A percentile compares a stretch with the other conserved stretches of the same genome.
These are phyloP conservation scores for Eulemur rufifrons DNA, from an alignment of 2,113 vertebrate species.

Conservation along the genomic window DNA sequence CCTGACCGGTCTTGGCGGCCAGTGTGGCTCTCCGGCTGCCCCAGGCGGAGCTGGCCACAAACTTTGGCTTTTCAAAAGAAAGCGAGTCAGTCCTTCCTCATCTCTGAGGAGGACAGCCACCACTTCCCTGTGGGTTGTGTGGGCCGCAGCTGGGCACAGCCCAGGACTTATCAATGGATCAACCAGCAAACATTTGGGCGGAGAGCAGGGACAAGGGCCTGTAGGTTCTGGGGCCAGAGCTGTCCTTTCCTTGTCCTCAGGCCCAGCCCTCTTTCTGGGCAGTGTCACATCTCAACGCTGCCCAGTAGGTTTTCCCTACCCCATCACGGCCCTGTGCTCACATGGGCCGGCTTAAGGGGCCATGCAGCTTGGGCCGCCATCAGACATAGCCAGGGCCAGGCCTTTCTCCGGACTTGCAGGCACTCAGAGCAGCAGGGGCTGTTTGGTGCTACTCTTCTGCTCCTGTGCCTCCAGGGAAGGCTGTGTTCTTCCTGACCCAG, in stretches of 20 bases:
- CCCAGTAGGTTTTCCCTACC: not conserved
- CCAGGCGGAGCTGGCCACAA: not conserved
- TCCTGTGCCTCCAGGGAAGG: not conserved
- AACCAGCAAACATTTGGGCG: not conserved
- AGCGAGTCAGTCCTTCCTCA: not conserved
- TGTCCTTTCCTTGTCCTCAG: not conserved
- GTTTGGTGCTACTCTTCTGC: not conserved
- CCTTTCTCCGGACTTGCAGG: not conserved
- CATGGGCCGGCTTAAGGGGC: not conserved
- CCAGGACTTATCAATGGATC: not conserved
- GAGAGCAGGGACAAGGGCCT: not conserved
- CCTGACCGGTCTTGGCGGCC: fast-evolving
- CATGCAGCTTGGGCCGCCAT: not conserved
- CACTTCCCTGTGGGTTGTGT: not conserved
- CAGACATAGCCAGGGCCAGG: not conserved
- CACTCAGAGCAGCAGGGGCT: not conserved
- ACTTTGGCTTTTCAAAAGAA: not conserved
- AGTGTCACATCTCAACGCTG: too few species aligned
- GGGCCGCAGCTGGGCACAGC: not conserved
- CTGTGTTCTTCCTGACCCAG: not conserved
- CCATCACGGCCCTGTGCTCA: fast-evolving
- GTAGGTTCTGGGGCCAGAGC: not conserved
- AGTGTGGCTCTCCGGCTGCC: fast-evolving
- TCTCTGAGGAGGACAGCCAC: not conserved
- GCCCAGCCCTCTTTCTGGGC: not conserved